Percentiles rank a stretch among this genome's conserved stretches.
Evolutionary conservation across 2,113 vertebrate species (phyloP).

Genomic region (Triplophysa rosa): DNA sequence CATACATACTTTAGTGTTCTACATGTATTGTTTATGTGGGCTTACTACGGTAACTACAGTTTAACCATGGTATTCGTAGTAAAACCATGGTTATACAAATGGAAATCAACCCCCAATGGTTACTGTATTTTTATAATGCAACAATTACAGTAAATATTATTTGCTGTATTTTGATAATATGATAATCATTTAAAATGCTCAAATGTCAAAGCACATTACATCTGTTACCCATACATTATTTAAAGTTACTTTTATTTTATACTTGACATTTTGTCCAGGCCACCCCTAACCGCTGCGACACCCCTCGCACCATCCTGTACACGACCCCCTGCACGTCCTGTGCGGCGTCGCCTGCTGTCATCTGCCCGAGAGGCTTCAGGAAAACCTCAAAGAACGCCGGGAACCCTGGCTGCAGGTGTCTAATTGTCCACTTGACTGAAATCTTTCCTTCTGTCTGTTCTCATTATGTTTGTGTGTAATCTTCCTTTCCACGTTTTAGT

Average conservation of each 20-base stretch:
- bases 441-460: no score
- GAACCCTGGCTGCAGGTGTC: conserved; percentile 77
- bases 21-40: no score
- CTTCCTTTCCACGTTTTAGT: conserved; percentile 64
- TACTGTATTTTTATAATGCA: no score
- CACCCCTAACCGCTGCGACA: conserved; percentile 40
- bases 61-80: no score
- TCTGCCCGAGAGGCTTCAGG: conserved; percentile 74
- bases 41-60: no score
- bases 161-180: neutral
- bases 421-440: neutral
- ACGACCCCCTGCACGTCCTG: conserved; percentile 76
- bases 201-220: no score
- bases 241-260: neutral
- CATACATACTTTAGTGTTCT: no score
- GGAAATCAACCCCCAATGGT: no score
- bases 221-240: neutral
- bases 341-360: conserved; percentile 51
- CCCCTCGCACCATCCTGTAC: neutral
- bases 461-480: neutral
- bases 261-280: conserved; percentile 50
- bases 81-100: no score
- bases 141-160: neutral
- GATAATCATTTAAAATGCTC: neutral
- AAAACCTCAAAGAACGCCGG: conserved; percentile 48